These are phyloP conservation scores for Scarus forsteni DNA, from an alignment of 2,797 vertebrate species.

Conservation along the genomic window DNA sequence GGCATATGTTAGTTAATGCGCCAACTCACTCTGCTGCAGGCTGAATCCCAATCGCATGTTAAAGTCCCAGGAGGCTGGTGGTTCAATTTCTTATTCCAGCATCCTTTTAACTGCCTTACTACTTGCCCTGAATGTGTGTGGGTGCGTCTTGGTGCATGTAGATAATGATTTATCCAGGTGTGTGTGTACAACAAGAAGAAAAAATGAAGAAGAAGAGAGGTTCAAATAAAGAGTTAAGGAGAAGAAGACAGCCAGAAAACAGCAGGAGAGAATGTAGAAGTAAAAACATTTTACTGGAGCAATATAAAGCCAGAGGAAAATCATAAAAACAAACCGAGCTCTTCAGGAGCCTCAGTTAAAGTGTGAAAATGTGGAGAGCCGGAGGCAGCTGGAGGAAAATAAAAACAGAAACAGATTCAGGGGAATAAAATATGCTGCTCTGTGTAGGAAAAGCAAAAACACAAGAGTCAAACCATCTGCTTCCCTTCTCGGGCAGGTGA, in stretches of 20 bases:
- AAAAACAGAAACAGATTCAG: not conserved
- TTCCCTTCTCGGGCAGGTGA: not conserved
- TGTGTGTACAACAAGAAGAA: not conserved
- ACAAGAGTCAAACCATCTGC: conserved; percentile 13
- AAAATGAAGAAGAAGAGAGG: not conserved
- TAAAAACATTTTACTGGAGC: not conserved
- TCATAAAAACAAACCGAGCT: not conserved
- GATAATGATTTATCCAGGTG: conserved; percentile 19
- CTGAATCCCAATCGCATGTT: conserved; percentile 44
- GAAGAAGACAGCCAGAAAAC: not conserved
- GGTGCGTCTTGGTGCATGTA: not conserved
- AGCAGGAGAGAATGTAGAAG: not conserved
- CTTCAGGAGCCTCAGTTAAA: not conserved
- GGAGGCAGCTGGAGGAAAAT: conserved; percentile 8
- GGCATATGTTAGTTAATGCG: conserved; percentile 17
- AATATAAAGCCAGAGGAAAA: not conserved
- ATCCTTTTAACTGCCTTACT: not conserved
- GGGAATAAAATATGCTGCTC: conserved; percentile 9
- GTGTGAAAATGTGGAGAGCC: not conserved
- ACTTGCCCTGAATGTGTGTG: conserved; percentile 6
- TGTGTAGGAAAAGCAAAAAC: not conserved
- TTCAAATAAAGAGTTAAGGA: not conserved
- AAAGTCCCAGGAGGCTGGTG: conserved; percentile 22
- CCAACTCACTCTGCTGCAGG: conserved; percentile 17
- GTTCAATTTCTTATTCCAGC: conserved; percentile 9